Base-by-base conservation (phyloP, 2,113 vertebrate genomes). In the Lipophrys pholis region DNA sequence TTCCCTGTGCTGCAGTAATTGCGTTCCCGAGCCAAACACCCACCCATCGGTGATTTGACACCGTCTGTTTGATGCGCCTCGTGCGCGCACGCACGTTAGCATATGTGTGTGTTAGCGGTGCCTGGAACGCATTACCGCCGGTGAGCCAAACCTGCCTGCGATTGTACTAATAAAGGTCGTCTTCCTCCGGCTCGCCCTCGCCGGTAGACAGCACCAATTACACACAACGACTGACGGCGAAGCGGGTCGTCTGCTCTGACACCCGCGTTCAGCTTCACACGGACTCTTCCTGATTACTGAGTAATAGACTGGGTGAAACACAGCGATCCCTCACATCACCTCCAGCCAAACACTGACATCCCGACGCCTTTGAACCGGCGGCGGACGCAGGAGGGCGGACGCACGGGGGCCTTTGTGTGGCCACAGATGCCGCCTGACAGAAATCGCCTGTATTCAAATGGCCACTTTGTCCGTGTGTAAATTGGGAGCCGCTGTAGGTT, bases 171-270 rank as follows among this genome's bases (percentile, higher is more conserved):
- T 95, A 96, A 95, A 95, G 94, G 94, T 86, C 85, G 15, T 90
- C 93, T 81, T 96, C 94, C 94, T 94, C 92, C 89, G 90, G 93
- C 94, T 95, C 93, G 93, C 95, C 94, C 94, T 93, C 91, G 81
- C 84, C 89, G 93, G 94, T 93, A 94, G 94, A 95, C 95, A 93
- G 93, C 94, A 93, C 94, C 95, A 96, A 97, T 97, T 97, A 97
- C 93, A 93, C 87, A 90, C 93, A 95, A 95, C 94, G 92, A 94
- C 92, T 93, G 93, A 94, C 91, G 82, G 93, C 91, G 17, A 91
- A 92, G 93, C 81, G 92, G 92, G 94, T 92, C 79, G 85, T 93
- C 91, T 83, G 38, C 56, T 78, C 83, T 70, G 83, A 84, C 80
- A 93, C 91, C 91, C 70, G 53, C 95, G 96, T 96, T 96, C 95